Percentiles rank a stretch among this genome's conserved stretches.
phyloP scores from a whole-genome alignment of 2,113 vertebrate species.

The Seriola rivoliana region DNA sequence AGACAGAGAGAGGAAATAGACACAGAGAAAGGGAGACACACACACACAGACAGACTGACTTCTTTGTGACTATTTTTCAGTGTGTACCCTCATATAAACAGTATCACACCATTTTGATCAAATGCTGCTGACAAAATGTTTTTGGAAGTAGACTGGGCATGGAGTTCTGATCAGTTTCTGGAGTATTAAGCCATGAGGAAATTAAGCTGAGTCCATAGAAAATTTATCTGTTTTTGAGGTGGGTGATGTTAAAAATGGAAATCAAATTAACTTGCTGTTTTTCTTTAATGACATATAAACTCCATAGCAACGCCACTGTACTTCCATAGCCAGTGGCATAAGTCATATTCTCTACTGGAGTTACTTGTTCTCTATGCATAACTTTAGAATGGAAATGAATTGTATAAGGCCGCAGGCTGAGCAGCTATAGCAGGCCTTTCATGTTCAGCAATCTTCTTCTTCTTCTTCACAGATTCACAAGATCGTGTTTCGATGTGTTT shows the following conservation, averaged over 20 bases:
- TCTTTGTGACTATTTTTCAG: constrained; percentile 69
- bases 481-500: constrained; percentile 4
- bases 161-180: constrained; percentile 30
- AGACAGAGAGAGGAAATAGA: constrained; percentile 22
- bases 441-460: constrained; percentile 12
- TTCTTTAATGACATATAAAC: constrained; percentile 59
- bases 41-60: constrained; percentile 49
- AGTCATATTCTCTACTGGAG: constrained; percentile 19
- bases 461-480: not conserved
- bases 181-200: not conserved
- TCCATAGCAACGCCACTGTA: constrained; percentile 45
- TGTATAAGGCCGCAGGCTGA: constrained; percentile 4
- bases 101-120: constrained; percentile 75
- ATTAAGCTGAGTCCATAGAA: constrained; percentile 33
- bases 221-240: constrained; percentile 44
- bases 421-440: constrained; percentile 20
- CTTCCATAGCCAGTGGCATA: constrained; percentile 13
- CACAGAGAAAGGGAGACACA: constrained; percentile 6
- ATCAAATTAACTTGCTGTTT: constrained; percentile 60
- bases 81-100: constrained; percentile 69
- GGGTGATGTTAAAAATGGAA: constrained; percentile 50
- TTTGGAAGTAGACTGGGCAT: constrained; percentile 31
- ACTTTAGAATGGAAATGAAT: constrained; percentile 45
- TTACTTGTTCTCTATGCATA: constrained; percentile 24
- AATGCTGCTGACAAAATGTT: constrained; percentile 58